Evolutionary conservation across 2,113 vertebrate genomes (phyloP).

Genomic region (Phyllostomus discolor): DNA sequence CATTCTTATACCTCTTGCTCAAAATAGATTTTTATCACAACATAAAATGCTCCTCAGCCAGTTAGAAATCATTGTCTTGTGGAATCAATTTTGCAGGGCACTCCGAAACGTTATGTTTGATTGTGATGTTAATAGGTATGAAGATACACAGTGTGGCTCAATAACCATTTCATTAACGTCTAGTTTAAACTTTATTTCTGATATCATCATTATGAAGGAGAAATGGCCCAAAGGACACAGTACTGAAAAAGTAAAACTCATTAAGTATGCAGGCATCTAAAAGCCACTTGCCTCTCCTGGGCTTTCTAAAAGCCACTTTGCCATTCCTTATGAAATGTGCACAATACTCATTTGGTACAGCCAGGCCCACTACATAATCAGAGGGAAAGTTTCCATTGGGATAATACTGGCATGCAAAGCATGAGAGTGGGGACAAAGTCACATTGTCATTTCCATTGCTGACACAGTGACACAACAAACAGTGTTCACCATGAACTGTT

Average conservation of each 20-base stretch:
- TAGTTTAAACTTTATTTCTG: slow-evolving; percentile 35
- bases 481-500: not conserved
- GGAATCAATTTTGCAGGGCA: slow-evolving; percentile 44
- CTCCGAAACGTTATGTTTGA: not conserved
- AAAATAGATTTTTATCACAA: slow-evolving; percentile 40
- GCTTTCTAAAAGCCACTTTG: too few species aligned
- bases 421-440: not conserved
- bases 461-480: accelerated
- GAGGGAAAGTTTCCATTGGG: not conserved
- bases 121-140: slow-evolving; percentile 26
- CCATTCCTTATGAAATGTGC: not conserved
- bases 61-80: slow-evolving; percentile 32
- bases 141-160: not conserved
- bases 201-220: not conserved
- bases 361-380: not conserved
- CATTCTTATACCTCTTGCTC: not conserved
- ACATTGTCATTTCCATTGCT: not conserved
- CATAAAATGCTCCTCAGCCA: slow-evolving; percentile 12
- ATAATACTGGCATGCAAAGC: slow-evolving; percentile 7
- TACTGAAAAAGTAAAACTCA: not conserved
- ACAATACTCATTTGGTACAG: not conserved
- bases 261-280: not conserved
- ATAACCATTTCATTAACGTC: not conserved
- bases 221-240: not conserved
- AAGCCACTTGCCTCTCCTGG: not conserved